Evolutionary conservation across 2,888 invertebrate species (phyloP).

Genomic region (Agrilus biguttatus): DNA sequence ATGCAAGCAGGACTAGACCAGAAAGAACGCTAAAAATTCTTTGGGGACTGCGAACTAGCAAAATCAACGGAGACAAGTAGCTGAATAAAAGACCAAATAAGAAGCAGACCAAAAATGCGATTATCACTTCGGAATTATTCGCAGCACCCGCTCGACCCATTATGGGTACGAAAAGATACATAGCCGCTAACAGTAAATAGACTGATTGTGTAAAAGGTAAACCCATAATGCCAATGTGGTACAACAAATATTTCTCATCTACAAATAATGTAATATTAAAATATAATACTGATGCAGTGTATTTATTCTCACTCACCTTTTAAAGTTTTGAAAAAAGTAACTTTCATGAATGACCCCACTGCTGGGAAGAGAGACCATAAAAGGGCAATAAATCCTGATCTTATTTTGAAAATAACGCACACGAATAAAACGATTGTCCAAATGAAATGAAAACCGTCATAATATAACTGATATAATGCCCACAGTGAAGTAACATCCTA

Average conservation of each 20-base stretch:
- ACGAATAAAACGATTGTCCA: slow-evolving; percentile 40
- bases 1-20: slow-evolving; percentile 37
- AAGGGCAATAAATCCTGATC: slow-evolving; percentile 53
- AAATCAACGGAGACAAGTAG: slow-evolving; percentile 32
- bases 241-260: slow-evolving; percentile 40
- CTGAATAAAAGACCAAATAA: slow-evolving; percentile 33
- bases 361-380: slow-evolving; percentile 49
- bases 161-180: slow-evolving; percentile 65
- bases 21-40: slow-evolving; percentile 37
- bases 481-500: slow-evolving; percentile 32
- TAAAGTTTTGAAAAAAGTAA: slow-evolving; percentile 35
- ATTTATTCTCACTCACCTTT: slow-evolving; percentile 28
- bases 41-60: slow-evolving; percentile 33
- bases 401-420: slow-evolving; percentile 41
- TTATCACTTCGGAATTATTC: slow-evolving; percentile 54
- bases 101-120: slow-evolving; percentile 37
- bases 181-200: slow-evolving; percentile 54
- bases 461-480: slow-evolving; percentile 40
- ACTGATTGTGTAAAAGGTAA: slow-evolving; percentile 52
- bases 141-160: slow-evolving; percentile 63
- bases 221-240: slow-evolving; percentile 38
- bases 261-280: slow-evolving; percentile 13
- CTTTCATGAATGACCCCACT: slow-evolving; percentile 37
- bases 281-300: background rate
- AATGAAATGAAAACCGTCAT: slow-evolving; percentile 40